Evolutionary conservation across 2,888 invertebrate species (phyloP).

Genomic region (Gnatocerus cornutus): DNA sequence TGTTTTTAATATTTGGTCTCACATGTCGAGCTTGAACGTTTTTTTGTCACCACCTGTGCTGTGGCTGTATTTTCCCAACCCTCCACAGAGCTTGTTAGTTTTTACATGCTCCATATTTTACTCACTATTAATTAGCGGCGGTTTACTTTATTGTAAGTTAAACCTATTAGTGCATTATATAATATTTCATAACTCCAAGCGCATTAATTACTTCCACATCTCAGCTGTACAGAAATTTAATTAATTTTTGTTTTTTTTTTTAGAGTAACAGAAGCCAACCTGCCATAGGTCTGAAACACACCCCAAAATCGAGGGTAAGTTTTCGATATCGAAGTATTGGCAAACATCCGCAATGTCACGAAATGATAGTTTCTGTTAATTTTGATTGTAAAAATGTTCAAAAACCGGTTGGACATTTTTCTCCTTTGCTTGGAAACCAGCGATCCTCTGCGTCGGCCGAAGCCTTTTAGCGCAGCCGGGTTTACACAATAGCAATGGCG

Average conservation of each 20-base stretch:
- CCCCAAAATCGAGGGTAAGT: constrained; percentile 80
- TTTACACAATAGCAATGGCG: constrained; percentile 39
- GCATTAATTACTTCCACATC: constrained; percentile 6
- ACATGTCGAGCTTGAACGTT: no score
- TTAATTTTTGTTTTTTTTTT: constrained; percentile 63
- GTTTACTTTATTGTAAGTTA: constrained; percentile 16
- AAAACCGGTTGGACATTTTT: background rate
- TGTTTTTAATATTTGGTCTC: no score
- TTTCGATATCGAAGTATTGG: background rate
- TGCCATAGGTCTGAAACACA: constrained; percentile 79
- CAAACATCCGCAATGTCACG: constrained; percentile 10
- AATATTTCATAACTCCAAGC: constrained; percentile 7
- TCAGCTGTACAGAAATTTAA: constrained; percentile 6
- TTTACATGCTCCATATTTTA: constrained; percentile 21
- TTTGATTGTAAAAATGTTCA: background rate
- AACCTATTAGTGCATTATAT: constrained; percentile 14
- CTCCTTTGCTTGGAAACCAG: constrained; percentile 5
- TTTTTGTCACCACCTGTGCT: no score
- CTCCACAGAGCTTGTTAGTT: background rate
- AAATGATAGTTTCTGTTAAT: background rate
- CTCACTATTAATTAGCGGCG: constrained; percentile 25
- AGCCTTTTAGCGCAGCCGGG: constrained; percentile 37
- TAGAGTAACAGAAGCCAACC: constrained; percentile 82
- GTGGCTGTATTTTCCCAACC: background rate
- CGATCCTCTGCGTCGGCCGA: constrained; percentile 23